Base-by-base conservation (phyloP, 2,888 invertebrate genomes). In the Piscicola geometra region DNA sequence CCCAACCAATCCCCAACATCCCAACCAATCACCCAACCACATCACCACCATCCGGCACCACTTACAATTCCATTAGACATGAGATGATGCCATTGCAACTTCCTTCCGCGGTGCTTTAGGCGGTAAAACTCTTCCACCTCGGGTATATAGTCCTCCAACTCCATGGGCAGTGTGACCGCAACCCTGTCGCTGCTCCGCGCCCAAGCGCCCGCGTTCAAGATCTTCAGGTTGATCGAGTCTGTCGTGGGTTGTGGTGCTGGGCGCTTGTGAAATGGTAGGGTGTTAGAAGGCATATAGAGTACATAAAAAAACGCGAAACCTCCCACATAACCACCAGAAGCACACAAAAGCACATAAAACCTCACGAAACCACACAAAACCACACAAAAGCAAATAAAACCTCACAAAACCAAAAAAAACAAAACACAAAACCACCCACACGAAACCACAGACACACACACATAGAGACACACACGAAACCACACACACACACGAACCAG, bases 201-300 rank as follows among this genome's bases (percentile, higher is more conserved):
- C 99, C 99, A 99, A 1, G 99, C 98, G 52, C 97, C 97, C 64
- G 95, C 94, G 87, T 99, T 99, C 80, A 99, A 88, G 83, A 99
- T 98, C 89, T 99, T 99, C 77, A 99, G 94, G 86, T 95, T 97
- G 81, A 99, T 94, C n/a, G 86, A 84, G 81, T 88, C 88, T 86
- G 79, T 18, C 15, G 60, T 15, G n/a, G n/a, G 25, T 9, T 3
- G 25, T 9, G 21, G 21, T 5, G 60, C 5, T 12, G 9, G 5
- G 3, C 9, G 25, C 21, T 64, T 3, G 64, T 30, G 30, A 21
- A 64, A 28, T 9, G 30, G 25, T 64, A n/a, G 9, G 41, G 41
- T n/a, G n/a, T n/a, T n/a, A n/a, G n/a, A n/a, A n/a, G n/a, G n/a
- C n/a, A n/a, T n/a, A n/a, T n/a, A n/a, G n/a, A n/a, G n/a, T n/a